Percentiles rank a stretch among this genome's conserved stretches.
phyloP scores from a whole-genome alignment of 2,113 vertebrate genomes.

The Pygoscelis adeliae region DNA sequence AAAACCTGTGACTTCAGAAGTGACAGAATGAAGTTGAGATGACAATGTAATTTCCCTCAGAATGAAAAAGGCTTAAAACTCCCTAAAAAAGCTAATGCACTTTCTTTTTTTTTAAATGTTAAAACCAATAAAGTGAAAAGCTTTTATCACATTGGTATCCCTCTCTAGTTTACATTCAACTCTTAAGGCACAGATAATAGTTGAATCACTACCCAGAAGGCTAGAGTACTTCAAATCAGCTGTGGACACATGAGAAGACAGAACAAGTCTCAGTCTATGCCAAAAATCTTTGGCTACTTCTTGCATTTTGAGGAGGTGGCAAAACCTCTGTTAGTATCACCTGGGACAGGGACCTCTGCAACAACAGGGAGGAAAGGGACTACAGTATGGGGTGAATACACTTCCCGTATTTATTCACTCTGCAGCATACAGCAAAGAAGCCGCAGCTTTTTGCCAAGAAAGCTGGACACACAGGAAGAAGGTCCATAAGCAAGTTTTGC shows the following conservation, averaged over 20 bases:
- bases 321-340: neutral
- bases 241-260: neutral
- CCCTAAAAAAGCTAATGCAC: neutral
- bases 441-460: neutral
- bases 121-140: neutral
- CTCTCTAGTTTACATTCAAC: neutral
- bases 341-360: neutral
- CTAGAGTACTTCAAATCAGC: neutral
- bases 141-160: neutral
- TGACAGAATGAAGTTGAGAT: neutral
- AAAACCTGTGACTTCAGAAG: neutral
- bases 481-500: neutral
- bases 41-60: neutral
- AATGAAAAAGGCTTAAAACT: neutral
- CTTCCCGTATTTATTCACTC: neutral
- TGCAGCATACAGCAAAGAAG: neutral
- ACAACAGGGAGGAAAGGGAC: neutral
- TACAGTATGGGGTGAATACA: fast-evolving
- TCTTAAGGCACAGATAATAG: neutral
- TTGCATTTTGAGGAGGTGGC: neutral
- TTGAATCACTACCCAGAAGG: neutral
- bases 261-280: neutral
- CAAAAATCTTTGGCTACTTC: neutral
- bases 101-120: neutral
- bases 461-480: neutral